These are phyloP conservation scores for Eira barbara DNA, from an alignment of 2,113 vertebrate species.

Conservation along the genomic window DNA sequence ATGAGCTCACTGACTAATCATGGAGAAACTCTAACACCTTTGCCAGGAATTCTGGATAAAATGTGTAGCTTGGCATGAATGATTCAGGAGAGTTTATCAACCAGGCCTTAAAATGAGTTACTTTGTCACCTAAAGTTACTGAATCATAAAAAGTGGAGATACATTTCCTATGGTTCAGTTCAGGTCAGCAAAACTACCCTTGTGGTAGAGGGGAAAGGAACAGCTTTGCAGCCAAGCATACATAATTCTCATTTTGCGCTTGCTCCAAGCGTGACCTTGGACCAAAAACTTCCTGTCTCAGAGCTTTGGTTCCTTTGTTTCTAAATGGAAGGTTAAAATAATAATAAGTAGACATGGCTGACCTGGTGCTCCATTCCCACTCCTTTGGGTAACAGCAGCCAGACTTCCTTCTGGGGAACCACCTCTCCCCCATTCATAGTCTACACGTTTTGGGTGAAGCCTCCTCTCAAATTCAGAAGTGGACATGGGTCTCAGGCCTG, in stretches of 20 bases:
- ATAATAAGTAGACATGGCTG: background rate
- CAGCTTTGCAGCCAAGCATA: background rate
- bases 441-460: background rate
- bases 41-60: slow-evolving; percentile 45
- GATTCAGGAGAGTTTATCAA: background rate
- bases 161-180: background rate
- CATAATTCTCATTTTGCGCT: background rate
- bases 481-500: too few relatives aligned
- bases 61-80: background rate
- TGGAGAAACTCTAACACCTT: background rate
- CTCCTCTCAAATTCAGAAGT: background rate
- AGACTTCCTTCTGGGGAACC: background rate
- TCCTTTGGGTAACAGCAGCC: background rate
- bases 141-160: slow-evolving; percentile 5
- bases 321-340: background rate
- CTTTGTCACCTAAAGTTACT: slow-evolving; percentile 33
- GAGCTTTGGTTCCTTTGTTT: background rate
- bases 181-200: background rate
- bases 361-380: background rate
- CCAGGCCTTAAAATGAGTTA: slow-evolving; percentile 11
- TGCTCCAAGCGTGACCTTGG: background rate
- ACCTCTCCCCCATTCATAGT: too few relatives aligned
- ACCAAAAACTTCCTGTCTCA: background rate
- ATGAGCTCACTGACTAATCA: background rate
- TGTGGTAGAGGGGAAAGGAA: background rate